Percentiles rank a stretch among this genome's conserved stretches.
Evolutionary conservation across 2,888 invertebrate genomes (phyloP).

Genomic region (Gymnocheta viridis): DNA sequence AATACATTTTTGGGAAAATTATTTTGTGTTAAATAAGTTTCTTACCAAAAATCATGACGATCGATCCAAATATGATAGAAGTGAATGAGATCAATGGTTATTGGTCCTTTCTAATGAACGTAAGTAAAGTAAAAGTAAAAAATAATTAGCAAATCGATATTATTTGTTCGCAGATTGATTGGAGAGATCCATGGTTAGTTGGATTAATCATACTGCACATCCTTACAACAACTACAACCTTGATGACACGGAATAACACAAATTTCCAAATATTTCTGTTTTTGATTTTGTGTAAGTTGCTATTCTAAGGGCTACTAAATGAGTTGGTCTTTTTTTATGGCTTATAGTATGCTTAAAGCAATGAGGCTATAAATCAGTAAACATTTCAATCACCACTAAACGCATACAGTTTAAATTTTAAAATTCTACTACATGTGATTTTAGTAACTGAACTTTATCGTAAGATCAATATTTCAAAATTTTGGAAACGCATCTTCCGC

Average conservation of each 20-base stretch:
- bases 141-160: background rate
- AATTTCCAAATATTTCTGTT: slow-evolving; percentile 93
- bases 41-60: slow-evolving; percentile 68
- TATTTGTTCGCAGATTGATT: slow-evolving; percentile 87
- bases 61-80: slow-evolving; percentile 86
- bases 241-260: slow-evolving; percentile 92
- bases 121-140: slow-evolving; percentile 82
- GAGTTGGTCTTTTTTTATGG: too few species aligned
- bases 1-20: too few species aligned
- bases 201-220: slow-evolving; percentile 89
- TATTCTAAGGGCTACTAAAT: background rate
- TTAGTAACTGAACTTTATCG: too few species aligned
- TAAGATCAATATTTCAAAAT: too few species aligned
- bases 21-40: slow-evolving; percentile 60
- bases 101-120: slow-evolving; percentile 89
- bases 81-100: slow-evolving; percentile 88
- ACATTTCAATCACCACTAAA: too few species aligned
- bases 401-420: too few species aligned
- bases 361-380: too few species aligned
- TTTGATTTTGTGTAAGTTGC: slow-evolving; percentile 88
- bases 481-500: too few species aligned
- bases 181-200: slow-evolving; percentile 94
- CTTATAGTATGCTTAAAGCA: too few species aligned
- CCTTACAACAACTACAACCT: slow-evolving; percentile 88
- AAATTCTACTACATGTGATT: too few species aligned